Conservation (phyloP, 2,888 invertebrate species). For the Xanthia icteritia region DNA sequence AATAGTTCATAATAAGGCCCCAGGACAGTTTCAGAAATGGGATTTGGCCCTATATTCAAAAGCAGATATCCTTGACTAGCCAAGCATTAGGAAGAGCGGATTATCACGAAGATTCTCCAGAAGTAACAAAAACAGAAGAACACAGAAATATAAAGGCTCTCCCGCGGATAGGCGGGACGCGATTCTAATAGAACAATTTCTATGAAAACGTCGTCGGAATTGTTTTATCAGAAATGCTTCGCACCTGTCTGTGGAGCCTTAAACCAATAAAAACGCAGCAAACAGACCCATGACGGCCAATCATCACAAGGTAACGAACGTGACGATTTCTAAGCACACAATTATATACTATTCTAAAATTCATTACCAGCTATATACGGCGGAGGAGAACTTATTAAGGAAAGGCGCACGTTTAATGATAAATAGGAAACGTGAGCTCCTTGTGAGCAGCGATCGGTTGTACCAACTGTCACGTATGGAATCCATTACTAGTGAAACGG, state of each 20-base stretch:
- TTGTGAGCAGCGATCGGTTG: constrained; percentile 39
- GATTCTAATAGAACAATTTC: too few relatives aligned
- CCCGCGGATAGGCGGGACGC: too few relatives aligned
- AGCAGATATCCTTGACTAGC: background rate
- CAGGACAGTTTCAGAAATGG: background rate
- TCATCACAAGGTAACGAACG: constrained; percentile 9
- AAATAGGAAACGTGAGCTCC: constrained; percentile 60
- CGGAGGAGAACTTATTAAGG: constrained; percentile 54
- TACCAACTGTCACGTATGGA: constrained; percentile 55
- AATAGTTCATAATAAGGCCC: too few relatives aligned
- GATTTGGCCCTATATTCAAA: too few relatives aligned
- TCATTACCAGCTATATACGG: constrained; percentile 40
- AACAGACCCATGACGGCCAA: background rate
- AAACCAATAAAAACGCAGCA: background rate
- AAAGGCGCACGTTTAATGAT: constrained; percentile 58
- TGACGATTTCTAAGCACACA: constrained; percentile 33
- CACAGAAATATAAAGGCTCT: too few relatives aligned
- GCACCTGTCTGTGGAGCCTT: background rate
- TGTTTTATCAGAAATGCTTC: too few relatives aligned
- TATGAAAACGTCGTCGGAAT: too few relatives aligned
- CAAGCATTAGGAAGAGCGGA: background rate
- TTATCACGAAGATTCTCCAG: background rate
- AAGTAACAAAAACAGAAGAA: background rate
- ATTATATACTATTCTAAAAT: constrained; percentile 28
- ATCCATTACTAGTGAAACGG: constrained; percentile 57